phyloP scores from a whole-genome alignment of 2,888 invertebrate genomes.

The Acanthococcus lagerstroemiae region DNA sequence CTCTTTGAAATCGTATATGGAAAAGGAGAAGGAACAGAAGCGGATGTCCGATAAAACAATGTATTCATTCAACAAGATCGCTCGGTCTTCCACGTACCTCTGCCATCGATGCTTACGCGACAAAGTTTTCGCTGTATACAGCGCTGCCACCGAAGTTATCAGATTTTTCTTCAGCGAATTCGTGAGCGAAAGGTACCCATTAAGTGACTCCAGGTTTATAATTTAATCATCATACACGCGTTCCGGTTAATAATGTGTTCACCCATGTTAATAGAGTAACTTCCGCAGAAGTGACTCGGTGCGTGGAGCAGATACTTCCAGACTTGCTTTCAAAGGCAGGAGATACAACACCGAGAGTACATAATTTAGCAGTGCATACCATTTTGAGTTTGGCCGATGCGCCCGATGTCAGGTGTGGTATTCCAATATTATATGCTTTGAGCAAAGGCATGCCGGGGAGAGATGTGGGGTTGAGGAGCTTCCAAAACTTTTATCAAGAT shows the following conservation, averaged over 20 bases:
- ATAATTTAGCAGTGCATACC: constrained; percentile 78
- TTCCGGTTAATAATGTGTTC: neutral
- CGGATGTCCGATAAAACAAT: constrained; percentile 36
- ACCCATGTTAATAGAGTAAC: constrained; percentile 53
- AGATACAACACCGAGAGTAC: constrained; percentile 74
- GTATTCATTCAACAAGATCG: constrained; percentile 64
- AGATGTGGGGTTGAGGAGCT: too few relatives aligned
- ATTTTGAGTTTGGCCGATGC: constrained; percentile 76
- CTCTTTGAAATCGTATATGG: constrained; percentile 42
- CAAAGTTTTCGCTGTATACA: constrained; percentile 81
- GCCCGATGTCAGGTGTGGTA: constrained; percentile 57
- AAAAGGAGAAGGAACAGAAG: constrained; percentile 31
- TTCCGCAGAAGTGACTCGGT: constrained; percentile 67
- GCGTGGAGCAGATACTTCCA: constrained; percentile 71
- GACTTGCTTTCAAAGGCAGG: constrained; percentile 76
- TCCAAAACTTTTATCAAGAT: too few relatives aligned
- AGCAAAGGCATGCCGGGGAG: too few relatives aligned
- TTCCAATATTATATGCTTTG: neutral
- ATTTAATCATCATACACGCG: constrained; percentile 23
- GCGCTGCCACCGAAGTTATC: constrained; percentile 70
- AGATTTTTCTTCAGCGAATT: constrained; percentile 71
- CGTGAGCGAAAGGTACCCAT: constrained; percentile 59
- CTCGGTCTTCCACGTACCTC: constrained; percentile 67
- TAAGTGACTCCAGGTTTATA: neutral
- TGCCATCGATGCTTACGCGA: constrained; percentile 72